Evolutionary conservation across 2,888 invertebrate genomes (phyloP).

Genomic region (Zootermopsis nevadensis): DNA sequence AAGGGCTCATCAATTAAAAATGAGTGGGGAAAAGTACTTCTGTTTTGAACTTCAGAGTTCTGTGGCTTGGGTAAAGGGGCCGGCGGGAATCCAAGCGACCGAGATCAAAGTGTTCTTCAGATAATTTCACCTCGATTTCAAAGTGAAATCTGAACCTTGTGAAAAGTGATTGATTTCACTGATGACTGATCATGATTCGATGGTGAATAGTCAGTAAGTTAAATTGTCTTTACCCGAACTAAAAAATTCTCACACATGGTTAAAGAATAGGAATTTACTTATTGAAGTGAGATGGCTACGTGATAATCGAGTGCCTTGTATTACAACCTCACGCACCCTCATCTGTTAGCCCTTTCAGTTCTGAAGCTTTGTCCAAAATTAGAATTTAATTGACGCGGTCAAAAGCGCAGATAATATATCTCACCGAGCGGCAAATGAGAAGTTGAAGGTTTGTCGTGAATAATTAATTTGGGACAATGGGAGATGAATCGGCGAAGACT

Average conservation of each 20-base stretch:
- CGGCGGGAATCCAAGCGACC: neutral
- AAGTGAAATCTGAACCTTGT: neutral
- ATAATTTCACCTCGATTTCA: neutral
- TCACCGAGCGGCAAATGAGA: too few species aligned
- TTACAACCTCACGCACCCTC: too few species aligned
- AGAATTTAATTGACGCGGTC: too few species aligned
- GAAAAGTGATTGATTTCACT: neutral
- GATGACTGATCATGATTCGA: constrained; percentile 2
- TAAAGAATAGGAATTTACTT: too few species aligned
- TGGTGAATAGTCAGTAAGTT: neutral
- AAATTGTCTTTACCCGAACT: neutral
- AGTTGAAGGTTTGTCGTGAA: too few species aligned
- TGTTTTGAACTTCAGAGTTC: neutral
- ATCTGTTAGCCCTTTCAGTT: too few species aligned
- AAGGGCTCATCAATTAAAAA: constrained; percentile 13
- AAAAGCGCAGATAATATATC: too few species aligned
- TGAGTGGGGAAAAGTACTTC: neutral
- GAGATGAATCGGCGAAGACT: too few species aligned
- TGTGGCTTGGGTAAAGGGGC: neutral
- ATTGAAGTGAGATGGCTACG: too few species aligned
- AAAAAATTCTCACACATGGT: neutral
- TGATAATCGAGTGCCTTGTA: too few species aligned
- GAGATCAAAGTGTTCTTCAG: neutral
- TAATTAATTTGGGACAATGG: too few species aligned
- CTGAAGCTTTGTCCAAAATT: too few species aligned